Conservation (phyloP, 2,113 vertebrate species). For the Sapajus apella region DNA sequence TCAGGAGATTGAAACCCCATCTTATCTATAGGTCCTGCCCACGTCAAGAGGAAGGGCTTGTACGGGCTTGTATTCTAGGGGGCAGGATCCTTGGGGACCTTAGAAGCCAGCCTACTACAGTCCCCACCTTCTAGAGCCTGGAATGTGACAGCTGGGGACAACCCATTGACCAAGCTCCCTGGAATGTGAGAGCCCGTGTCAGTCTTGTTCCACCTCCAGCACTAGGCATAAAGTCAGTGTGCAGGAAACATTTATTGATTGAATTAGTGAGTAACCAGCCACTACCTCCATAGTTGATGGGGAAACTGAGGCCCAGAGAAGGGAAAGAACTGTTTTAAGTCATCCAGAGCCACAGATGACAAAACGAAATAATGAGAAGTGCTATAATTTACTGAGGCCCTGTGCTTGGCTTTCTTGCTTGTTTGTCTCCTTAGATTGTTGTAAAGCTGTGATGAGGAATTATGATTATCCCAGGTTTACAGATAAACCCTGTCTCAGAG, state of each 20-base stretch:
- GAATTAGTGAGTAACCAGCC: background rate
- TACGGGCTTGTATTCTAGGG: background rate
- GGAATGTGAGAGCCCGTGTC: background rate
- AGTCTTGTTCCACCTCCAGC: background rate
- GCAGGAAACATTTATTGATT: background rate
- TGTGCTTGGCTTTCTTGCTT: rapidly evolving
- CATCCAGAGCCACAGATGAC: background rate
- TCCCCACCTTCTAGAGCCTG: background rate
- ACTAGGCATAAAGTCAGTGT: background rate
- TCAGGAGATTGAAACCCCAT: background rate
- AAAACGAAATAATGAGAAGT: background rate
- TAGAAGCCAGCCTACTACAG: background rate
- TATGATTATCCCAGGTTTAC: background rate
- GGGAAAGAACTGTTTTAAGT: background rate
- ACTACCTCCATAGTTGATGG: background rate
- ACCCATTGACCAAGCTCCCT: background rate
- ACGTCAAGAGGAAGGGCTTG: background rate
- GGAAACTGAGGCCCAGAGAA: background rate
- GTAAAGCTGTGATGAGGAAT: background rate
- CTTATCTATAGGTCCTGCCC: background rate
- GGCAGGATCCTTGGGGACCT: background rate
- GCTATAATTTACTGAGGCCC: background rate
- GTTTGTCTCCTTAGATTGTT: background rate
- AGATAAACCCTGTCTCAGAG: background rate
- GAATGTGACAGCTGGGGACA: no score